Percentiles rank a stretch among this genome's conserved stretches.
phyloP scores from a whole-genome alignment of 1,140 invertebrate species.

The Melitaea cinxia region DNA sequence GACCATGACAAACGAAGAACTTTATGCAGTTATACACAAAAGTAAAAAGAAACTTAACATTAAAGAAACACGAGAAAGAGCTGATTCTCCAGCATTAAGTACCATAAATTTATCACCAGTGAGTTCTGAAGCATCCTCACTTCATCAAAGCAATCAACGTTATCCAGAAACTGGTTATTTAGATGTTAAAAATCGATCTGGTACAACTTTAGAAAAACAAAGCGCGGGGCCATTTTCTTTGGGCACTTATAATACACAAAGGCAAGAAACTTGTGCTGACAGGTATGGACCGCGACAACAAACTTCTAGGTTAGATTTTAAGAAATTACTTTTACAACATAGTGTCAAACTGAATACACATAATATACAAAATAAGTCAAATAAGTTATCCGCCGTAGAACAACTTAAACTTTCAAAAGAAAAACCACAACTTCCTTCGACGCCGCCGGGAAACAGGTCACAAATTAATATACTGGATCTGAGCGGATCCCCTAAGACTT shows the following conservation, averaged over 20 bases:
- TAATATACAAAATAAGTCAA: slow-evolving; percentile 82
- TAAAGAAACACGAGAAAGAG: slow-evolving; percentile 82
- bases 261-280: slow-evolving; percentile 82
- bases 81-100: slow-evolving; percentile 80
- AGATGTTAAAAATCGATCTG: slow-evolving; percentile 78
- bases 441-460: slow-evolving; percentile 66
- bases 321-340: slow-evolving; percentile 88
- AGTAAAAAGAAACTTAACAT: slow-evolving; percentile 89
- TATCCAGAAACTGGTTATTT: slow-evolving; percentile 83
- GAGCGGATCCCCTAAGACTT: slow-evolving; percentile 85
- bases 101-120: slow-evolving; percentile 80
- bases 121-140: slow-evolving; percentile 76
- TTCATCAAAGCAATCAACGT: slow-evolving; percentile 70
- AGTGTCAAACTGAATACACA: slow-evolving; percentile 82
- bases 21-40: slow-evolving; percentile 90
- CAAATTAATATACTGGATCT: slow-evolving; percentile 84
- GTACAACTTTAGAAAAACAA: slow-evolving; percentile 78
- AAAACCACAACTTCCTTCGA: slow-evolving; percentile 65
- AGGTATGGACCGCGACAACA: slow-evolving; percentile 83
- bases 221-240: slow-evolving; percentile 18
- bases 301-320: slow-evolving; percentile 90
- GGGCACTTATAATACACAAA: slow-evolving; percentile 68
- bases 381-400: slow-evolving; percentile 91
- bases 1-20: slow-evolving; percentile 88
- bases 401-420: slow-evolving; percentile 88